phyloP scores from a whole-genome alignment of 1,140 invertebrate species.

The Neodiprion lecontei region DNA sequence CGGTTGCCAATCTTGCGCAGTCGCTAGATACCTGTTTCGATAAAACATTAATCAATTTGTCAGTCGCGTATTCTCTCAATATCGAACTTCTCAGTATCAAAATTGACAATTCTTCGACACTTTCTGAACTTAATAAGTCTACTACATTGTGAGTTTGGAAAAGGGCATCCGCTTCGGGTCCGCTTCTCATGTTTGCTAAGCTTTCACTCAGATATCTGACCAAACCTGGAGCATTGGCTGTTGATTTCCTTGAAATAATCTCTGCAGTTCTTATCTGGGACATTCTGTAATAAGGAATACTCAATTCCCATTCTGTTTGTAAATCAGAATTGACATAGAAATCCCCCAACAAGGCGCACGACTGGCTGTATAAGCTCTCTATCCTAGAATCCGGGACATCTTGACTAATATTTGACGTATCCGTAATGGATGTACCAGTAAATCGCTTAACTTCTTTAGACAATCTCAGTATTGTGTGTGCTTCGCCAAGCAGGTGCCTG shows the following conservation, averaged over 20 bases:
- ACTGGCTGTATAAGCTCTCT: constrained; percentile 65
- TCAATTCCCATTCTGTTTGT: constrained; percentile 65
- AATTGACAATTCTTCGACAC: constrained; percentile 59
- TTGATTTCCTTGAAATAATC: constrained; percentile 56
- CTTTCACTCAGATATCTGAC: constrained; percentile 62
- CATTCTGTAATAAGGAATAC: constrained; percentile 68
- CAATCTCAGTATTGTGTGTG: constrained; percentile 68
- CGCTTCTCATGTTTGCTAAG: constrained; percentile 55
- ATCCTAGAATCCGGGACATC: constrained; percentile 41
- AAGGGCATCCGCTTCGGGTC: constrained; percentile 57
- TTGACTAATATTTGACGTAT: constrained; percentile 27
- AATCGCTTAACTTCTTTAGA: constrained; percentile 52
- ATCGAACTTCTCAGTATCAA: constrained; percentile 64
- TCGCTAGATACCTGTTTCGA: constrained; percentile 44
- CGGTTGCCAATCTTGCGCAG: constrained; percentile 55
- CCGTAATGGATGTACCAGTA: constrained; percentile 37
- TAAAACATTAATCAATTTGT: constrained; percentile 63
- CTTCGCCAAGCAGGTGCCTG: constrained; percentile 71
- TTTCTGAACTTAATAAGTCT: constrained; percentile 59
- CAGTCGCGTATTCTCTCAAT: constrained; percentile 66
- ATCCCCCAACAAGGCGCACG: constrained; percentile 70
- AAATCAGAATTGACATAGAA: constrained; percentile 68
- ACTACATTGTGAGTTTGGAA: constrained; percentile 61
- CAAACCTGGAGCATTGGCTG: constrained; percentile 58
- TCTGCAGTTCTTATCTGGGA: constrained; percentile 61